Evolutionary conservation across 2,113 vertebrate species (phyloP).

Genomic region (Aythya baeri): DNA sequence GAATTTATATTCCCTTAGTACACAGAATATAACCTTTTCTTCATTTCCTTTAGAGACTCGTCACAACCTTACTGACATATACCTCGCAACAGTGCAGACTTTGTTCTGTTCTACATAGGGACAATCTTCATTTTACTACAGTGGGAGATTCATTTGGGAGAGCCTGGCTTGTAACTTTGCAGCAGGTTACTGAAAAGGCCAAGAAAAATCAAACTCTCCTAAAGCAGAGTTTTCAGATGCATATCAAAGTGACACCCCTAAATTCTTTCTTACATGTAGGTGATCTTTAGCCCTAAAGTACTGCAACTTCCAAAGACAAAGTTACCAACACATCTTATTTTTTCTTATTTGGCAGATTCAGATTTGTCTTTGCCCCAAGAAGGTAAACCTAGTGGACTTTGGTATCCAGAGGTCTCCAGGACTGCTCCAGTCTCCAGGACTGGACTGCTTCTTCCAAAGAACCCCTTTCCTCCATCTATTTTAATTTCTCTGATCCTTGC

Average conservation of each 20-base stretch:
- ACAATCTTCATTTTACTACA: not conserved
- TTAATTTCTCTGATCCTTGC: not conserved
- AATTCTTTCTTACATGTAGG: not conserved
- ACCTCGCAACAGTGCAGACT: not conserved
- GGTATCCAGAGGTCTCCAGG: not conserved
- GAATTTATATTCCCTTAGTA: not conserved
- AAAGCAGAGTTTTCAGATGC: not conserved
- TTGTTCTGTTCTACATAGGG: not conserved
- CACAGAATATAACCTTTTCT: not conserved
- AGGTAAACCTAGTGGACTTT: not conserved
- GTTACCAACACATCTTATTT: not conserved
- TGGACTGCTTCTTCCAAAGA: not conserved
- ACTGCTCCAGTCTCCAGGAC: not conserved
- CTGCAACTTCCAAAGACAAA: not conserved
- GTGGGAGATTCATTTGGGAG: not conserved
- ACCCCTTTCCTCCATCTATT: too few species aligned
- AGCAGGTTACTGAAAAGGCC: not conserved
- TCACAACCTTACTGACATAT: not conserved
- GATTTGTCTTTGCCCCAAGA: not conserved
- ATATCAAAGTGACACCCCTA: not conserved
- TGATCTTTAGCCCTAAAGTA: not conserved
- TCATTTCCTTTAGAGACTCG: not conserved
- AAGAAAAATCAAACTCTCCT: not conserved
- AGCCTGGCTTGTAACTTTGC: not conserved
- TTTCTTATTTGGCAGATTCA: not conserved